Conservation (phyloP, 2,113 vertebrate species). For the Larimichthys polyactis region DNA sequence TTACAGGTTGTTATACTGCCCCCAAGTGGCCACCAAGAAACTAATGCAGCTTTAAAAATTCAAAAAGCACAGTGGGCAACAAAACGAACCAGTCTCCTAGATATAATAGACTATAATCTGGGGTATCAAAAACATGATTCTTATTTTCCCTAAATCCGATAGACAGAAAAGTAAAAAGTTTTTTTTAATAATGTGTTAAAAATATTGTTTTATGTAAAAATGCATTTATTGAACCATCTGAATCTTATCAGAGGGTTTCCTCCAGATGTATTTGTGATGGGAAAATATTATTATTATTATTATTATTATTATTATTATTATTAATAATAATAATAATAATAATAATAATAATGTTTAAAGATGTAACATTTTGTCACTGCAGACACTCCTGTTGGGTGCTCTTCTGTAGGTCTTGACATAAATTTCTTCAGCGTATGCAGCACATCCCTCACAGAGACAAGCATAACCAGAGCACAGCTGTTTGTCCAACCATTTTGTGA, state of each 20-base stretch:
- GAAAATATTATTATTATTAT: too few species aligned
- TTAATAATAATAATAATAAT: neutral
- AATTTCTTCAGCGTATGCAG: neutral
- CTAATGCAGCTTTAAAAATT: too few species aligned
- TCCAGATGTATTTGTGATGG: neutral
- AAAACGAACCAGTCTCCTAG: too few species aligned
- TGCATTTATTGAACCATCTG: too few species aligned
- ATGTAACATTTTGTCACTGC: neutral
- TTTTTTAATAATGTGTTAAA: neutral
- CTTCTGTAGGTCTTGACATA: neutral
- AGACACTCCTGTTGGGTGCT: neutral
- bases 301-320: too few species aligned
- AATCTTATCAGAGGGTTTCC: neutral
- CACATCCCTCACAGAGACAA: constrained; percentile 41
- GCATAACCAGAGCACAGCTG: constrained; percentile 43
- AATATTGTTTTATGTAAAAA: neutral
- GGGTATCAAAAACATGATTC: too few species aligned
- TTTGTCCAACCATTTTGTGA: constrained; percentile 18
- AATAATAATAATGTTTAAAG: neutral
- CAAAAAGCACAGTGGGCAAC: too few species aligned
- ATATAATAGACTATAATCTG: too few species aligned
- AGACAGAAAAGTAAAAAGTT: neutral
- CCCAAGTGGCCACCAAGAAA: too few species aligned
- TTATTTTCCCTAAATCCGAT: too few species aligned
- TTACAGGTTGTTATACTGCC: too few species aligned